Evolutionary conservation across 2,797 vertebrate species (phyloP), one percentile per base, ranked within the genome.

Genomic region (Microtus agrestis): DNA sequence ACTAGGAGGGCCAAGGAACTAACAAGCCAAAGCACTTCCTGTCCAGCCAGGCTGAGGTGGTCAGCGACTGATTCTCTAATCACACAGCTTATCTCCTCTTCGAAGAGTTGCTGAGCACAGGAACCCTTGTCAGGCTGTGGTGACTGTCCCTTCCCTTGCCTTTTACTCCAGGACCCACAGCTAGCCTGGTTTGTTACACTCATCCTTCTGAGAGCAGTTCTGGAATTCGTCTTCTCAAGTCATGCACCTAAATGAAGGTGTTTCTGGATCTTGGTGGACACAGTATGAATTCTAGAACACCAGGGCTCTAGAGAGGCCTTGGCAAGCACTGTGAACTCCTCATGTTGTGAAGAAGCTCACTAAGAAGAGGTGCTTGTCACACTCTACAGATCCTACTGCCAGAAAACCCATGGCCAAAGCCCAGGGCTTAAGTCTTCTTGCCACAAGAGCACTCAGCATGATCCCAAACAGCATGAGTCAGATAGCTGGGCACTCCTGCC

Each of bases 281-380:
- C 3, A 90, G 85, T 80, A 76, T 71, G 81, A 82, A 80, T 91
- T 95, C 34, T 0, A 40, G 76, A 46, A 94, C 89, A 29, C 67
- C 10, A 74, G 40, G 89, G 89, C 76, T 84, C 67, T 76, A 91
- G 71, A 93, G 15, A 92, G 34, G 54, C n/a, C 13, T 37, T 27
- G 12, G n/a, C 9, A 48, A 46, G 5, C 95, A 95, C 27, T 23
- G 19, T 21, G 37, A 48, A 10, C 63, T 67, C 82, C 94, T 93
- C 19, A 3, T 61, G 40, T 88, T 81, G 51, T 80, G 19, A 56
- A 81, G 85, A 95, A 80, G 67, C 69, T 90, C 87, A 88, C 9
- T 56, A 87, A 77, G 67, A 95, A 79, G 25, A 74, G 31, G 69
- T 34, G 43, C 40, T 4, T 77, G 40, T 17, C 9, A 1, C 0